Percentiles rank a stretch among this genome's conserved stretches.
These are phyloP conservation scores for Sinella curviseta DNA, from an alignment of 1,140 invertebrate species.

Conservation along the genomic window DNA sequence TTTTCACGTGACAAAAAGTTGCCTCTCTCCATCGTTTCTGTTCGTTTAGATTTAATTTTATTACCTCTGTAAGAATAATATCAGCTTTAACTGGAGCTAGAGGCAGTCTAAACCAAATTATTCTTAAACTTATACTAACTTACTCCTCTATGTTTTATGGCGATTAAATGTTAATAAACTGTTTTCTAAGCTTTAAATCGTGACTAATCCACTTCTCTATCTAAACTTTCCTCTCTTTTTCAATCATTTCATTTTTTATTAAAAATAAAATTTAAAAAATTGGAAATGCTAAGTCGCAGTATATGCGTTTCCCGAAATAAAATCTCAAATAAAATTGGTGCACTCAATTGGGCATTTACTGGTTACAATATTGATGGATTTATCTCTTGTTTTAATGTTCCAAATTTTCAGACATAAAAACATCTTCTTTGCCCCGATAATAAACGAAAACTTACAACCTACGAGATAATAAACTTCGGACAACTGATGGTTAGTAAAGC, in stretches of 20 bases:
- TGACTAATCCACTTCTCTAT: slow-evolving; percentile 39
- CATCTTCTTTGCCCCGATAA: too few species aligned
- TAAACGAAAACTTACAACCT: too few species aligned
- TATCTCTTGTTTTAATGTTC: too few species aligned
- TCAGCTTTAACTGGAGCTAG: slow-evolving; percentile 27
- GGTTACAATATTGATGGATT: too few species aligned
- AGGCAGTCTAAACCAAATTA: slow-evolving; percentile 43
- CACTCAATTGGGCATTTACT: too few species aligned
- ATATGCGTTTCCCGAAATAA: too few species aligned
- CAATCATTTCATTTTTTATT: slow-evolving; percentile 26
- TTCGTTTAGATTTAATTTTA: slow-evolving; percentile 13
- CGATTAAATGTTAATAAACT: slow-evolving; percentile 34
- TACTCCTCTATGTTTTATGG: slow-evolving; percentile 46
- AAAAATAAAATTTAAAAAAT: slow-evolving; percentile 30
- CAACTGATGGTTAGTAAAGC: too few species aligned
- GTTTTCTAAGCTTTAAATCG: neutral
- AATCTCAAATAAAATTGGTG: too few species aligned
- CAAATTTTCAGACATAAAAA: too few species aligned
- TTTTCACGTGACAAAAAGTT: slow-evolving; percentile 47
- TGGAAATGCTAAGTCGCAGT: too few species aligned
- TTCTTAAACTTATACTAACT: slow-evolving; percentile 38
- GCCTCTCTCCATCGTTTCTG: slow-evolving; percentile 34
- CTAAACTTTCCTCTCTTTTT: slow-evolving; percentile 29
- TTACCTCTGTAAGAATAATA: slow-evolving; percentile 27
- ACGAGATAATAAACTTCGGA: too few species aligned